Percentiles rank a stretch among this genome's conserved stretches.
These are phyloP conservation scores for Enoplolaimus lenunculus DNA, from an alignment of 2,888 invertebrate species.

Conservation along the genomic window DNA sequence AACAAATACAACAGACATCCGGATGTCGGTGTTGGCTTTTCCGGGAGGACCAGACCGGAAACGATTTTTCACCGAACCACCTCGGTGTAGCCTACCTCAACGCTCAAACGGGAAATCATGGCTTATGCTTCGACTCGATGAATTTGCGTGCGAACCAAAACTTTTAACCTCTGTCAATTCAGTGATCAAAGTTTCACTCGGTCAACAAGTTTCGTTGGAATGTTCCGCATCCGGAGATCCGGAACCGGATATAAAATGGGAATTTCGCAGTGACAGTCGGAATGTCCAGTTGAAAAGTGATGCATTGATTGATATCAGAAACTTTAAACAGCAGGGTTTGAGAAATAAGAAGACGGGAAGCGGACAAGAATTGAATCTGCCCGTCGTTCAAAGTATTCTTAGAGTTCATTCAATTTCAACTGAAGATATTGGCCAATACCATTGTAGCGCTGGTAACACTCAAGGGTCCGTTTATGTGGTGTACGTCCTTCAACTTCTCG, in stretches of 20 bases:
- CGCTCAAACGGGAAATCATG: not conserved
- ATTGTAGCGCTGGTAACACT: slow-evolving; percentile 10
- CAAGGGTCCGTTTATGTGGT: not conserved
- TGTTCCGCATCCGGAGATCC: slow-evolving; percentile 85
- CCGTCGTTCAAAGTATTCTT: slow-evolving; percentile 1
- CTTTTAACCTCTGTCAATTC: not conserved
- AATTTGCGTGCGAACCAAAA: slow-evolving; percentile 1
- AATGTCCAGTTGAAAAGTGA: not conserved
- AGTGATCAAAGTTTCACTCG: slow-evolving; percentile 38
- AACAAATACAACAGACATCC: too few species aligned
- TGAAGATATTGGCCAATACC: slow-evolving; percentile 14
- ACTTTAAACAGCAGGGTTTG: too few species aligned
- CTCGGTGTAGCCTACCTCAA: not conserved
- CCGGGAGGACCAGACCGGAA: not conserved
- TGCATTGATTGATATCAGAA: not conserved
- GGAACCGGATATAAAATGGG: slow-evolving; percentile 69
- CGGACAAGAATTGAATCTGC: too few species aligned
- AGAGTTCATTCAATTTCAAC: not conserved
- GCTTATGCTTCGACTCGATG: not conserved
- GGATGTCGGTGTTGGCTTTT: not conserved
- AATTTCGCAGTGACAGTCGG: not conserved
- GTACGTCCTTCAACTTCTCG: not conserved
- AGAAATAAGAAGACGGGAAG: not conserved
- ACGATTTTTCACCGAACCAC: slow-evolving; percentile 14
- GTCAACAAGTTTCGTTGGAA: slow-evolving; percentile 68